A percentile compares a stretch with the other conserved stretches of the same genome.
phyloP scores from a whole-genome alignment of 2,113 vertebrate species.

The Loxodonta africana region DNA sequence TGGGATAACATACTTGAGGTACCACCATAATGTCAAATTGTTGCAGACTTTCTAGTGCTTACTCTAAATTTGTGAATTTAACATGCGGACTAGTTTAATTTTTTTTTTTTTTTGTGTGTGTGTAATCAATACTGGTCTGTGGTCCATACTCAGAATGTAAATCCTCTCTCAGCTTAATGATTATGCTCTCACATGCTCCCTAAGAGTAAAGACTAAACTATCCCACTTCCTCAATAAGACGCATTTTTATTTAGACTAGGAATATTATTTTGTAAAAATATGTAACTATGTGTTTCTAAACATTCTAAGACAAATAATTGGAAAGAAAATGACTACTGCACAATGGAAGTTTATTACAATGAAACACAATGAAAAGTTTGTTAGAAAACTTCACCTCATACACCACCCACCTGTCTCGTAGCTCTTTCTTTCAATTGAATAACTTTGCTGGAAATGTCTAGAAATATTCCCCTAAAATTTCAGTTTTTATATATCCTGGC shows the following conservation, averaged over 20 bases:
- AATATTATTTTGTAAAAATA: constrained; percentile 9
- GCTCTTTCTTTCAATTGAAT: neutral
- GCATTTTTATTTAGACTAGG: neutral
- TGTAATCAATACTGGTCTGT: neutral
- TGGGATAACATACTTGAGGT: neutral
- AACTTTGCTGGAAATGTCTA: neutral
- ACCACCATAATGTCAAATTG: neutral
- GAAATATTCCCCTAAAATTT: constrained; percentile 40
- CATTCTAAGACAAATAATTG: neutral
- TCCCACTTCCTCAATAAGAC: neutral
- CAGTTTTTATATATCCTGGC: neutral
- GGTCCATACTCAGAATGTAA: neutral
- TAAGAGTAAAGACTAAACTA: neutral
- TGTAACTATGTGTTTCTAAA: neutral
- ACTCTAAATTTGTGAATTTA: neutral
- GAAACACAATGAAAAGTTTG: neutral
- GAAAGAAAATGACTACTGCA: neutral
- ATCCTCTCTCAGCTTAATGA: neutral
- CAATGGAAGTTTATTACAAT: neutral
- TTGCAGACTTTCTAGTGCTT: neutral
- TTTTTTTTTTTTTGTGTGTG: neutral
- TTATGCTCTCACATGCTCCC: neutral
- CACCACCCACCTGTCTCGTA: neutral
- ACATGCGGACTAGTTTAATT: neutral
- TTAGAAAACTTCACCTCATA: neutral